Evolutionary conservation across 2,888 invertebrate species (phyloP), one percentile per base, ranked within the genome.

Genomic region (Salpingus planirostris): DNA sequence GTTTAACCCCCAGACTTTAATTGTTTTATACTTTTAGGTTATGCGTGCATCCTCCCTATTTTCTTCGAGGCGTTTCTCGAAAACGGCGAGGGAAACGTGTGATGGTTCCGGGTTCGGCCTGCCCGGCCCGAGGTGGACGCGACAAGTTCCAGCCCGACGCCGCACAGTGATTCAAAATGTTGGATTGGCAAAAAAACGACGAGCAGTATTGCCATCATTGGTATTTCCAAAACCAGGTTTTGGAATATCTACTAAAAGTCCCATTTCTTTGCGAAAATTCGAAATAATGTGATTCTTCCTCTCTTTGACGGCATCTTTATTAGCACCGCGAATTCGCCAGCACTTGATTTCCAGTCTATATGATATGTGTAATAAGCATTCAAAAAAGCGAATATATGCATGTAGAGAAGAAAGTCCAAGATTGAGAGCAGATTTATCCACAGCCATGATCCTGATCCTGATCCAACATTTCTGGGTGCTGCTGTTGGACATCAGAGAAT

Each of bases 201-300:
- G 35, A 21, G 43, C 44, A 2, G 49, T 49, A 21, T 54, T 50
- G 1, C 50, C 47, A 24, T 49, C 49, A 39, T 54, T 51, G 6
- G 40, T 45, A 22, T 38, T 52, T 1, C 49, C 50, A 27, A 33
- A 44, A 5, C 37, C 42, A 10, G 40, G 33, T 33, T 52, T 53
- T 3, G 50, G 47, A 12, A 40, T 21, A 30, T 52, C 49, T 3
- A 47, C 40, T 3, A 45, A 29, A 11, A 49, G 24, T 3, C 45
- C 44, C 10, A 38, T 28, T 41, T 46, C 23, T 21, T 6, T 2
- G 26, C 30, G 36, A 23, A 42, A 39, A 22, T 11, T 13, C 15
- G 23, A 15, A 29, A 29, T 28, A 36, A 31, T n/a, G n/a, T n/a
- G n/a, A n/a, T 40, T 3, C 22, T 41, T 33, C 13, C 15, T 13